Conservation (phyloP, 2,797 vertebrate genomes). For the Ctenopoma multispine region DNA sequence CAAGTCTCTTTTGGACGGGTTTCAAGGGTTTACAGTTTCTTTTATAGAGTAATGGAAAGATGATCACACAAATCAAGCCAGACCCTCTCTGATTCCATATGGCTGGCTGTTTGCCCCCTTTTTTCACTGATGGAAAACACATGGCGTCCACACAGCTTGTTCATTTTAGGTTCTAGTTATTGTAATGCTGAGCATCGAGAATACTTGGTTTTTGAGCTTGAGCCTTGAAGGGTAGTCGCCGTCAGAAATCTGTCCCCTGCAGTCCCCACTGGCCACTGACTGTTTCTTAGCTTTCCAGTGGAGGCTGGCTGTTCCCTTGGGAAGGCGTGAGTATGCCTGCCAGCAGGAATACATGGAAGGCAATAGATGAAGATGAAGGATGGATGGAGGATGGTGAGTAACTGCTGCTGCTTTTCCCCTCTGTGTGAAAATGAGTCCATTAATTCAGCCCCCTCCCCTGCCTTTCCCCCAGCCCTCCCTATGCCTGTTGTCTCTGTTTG, state of each 20-base stretch:
- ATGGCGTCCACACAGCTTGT: slow-evolving; percentile 70
- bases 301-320: slow-evolving; percentile 74
- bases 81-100: slow-evolving; percentile 73
- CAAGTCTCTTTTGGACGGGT: slow-evolving; percentile 33
- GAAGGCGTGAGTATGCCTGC: slow-evolving; percentile 77
- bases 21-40: slow-evolving; percentile 60
- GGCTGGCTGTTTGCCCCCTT: slow-evolving; percentile 74
- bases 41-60: slow-evolving; percentile 77
- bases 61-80: slow-evolving; percentile 69
- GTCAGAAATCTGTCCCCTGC: slow-evolving; percentile 69
- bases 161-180: slow-evolving; percentile 67
- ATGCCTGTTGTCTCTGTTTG: slow-evolving; percentile 86
- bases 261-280: slow-evolving; percentile 69
- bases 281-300: slow-evolving; percentile 80
- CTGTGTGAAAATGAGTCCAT: slow-evolving; percentile 85
- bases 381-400: slow-evolving; percentile 78
- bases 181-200: slow-evolving; percentile 45
- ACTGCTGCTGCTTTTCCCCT: slow-evolving; percentile 74
- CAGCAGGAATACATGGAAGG: slow-evolving; percentile 78
- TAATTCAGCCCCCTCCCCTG: slow-evolving; percentile 76
- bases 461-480: slow-evolving; percentile 69
- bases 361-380: slow-evolving; percentile 80
- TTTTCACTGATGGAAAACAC: slow-evolving; percentile 77
- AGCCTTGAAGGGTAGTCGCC: slow-evolving; percentile 72
- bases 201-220: slow-evolving; percentile 37